These are phyloP conservation scores for Augochlorella aurata DNA, from an alignment of 2,888 invertebrate species.

Conservation along the genomic window DNA sequence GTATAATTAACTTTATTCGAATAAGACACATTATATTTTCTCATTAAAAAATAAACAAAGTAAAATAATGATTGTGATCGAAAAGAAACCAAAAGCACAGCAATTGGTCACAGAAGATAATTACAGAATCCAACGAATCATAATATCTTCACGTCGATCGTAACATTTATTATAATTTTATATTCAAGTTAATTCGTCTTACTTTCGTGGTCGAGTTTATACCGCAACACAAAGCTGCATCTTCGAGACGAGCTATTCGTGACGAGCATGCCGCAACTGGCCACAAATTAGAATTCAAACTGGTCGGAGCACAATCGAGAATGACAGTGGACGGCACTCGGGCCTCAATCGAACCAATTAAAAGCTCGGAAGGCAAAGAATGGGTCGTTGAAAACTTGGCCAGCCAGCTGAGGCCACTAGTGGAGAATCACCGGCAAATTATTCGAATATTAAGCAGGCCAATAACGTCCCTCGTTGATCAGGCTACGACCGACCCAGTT, in stretches of 20 bases:
- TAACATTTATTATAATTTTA: too few species aligned
- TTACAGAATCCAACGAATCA: too few species aligned
- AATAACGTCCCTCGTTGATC: conserved; percentile 33
- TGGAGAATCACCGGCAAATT: conserved; percentile 49
- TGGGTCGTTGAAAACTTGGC: neutral
- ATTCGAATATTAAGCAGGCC: conserved; percentile 47
- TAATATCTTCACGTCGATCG: too few species aligned
- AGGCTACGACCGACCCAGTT: conserved; percentile 46
- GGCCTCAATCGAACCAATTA: neutral
- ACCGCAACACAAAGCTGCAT: neutral
- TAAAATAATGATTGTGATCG: too few species aligned
- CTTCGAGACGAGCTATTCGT: neutral
- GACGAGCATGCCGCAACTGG: neutral
- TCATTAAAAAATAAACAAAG: too few species aligned
- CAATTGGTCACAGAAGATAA: too few species aligned
- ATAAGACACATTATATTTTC: too few species aligned
- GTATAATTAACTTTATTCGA: too few species aligned
- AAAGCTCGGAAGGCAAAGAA: neutral
- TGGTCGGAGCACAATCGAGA: neutral
- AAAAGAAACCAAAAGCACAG: too few species aligned
- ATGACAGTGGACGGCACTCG: neutral
- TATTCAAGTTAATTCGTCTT: too few species aligned
- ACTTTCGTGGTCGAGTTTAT: too few species aligned
- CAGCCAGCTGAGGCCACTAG: neutral
- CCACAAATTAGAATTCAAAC: neutral